A percentile compares a stretch with the other conserved stretches of the same genome.
phyloP scores from a whole-genome alignment of 2,113 vertebrate species.

The Oryzias celebensis region DNA sequence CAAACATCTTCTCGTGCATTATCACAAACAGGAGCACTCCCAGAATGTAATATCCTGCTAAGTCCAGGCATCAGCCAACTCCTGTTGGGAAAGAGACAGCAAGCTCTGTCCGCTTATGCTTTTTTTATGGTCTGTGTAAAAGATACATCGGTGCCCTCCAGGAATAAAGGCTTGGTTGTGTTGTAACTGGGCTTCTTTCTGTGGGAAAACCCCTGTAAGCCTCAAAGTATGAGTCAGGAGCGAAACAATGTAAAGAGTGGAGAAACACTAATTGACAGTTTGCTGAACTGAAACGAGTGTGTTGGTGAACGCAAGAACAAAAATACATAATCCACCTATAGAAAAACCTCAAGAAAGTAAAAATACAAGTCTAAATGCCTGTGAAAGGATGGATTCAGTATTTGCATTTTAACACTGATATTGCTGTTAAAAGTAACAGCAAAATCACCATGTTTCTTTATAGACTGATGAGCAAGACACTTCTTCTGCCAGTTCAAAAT shows the following conservation, averaged over 20 bases:
- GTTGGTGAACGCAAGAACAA: background rate
- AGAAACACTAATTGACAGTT: slow-evolving; percentile 25
- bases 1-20: slow-evolving; percentile 56
- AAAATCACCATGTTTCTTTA: no score
- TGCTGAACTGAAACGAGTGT: background rate
- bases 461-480: no score
- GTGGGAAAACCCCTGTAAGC: slow-evolving; percentile 63
- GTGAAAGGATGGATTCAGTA: no score
- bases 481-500: no score
- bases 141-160: slow-evolving; percentile 28
- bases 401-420: no score
- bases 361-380: no score
- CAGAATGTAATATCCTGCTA: slow-evolving; percentile 18
- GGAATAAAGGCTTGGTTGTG: slow-evolving; percentile 66
- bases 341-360: no score
- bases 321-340: no score
- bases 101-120: slow-evolving; percentile 41
- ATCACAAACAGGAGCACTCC: slow-evolving; percentile 41
- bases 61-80: slow-evolving; percentile 41
- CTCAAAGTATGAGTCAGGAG: slow-evolving; percentile 63
- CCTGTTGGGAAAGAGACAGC: slow-evolving; percentile 19
- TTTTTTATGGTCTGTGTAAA: slow-evolving; percentile 14
- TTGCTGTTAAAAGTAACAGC: no score
- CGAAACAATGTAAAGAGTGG: slow-evolving; percentile 16
- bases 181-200: slow-evolving; percentile 41